Evolutionary conservation across 1,140 invertebrate genomes (phyloP).

Genomic region (Heliconius nattereri): DNA sequence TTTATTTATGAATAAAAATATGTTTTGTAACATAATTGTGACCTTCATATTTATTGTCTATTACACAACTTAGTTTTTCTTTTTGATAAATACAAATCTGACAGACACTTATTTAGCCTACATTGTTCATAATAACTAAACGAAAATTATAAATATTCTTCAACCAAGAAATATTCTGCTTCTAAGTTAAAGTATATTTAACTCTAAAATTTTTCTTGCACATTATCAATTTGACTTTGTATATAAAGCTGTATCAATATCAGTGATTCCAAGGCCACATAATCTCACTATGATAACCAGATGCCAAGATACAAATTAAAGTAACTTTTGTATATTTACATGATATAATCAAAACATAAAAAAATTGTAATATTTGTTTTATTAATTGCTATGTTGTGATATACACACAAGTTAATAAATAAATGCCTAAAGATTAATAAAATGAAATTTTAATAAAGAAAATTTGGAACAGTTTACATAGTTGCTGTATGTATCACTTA

Average conservation of each 20-base stretch:
- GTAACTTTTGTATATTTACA: not conserved
- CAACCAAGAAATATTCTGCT: slow-evolving; percentile 18
- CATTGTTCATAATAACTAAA: slow-evolving; percentile 53
- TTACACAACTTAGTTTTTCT: slow-evolving; percentile 12
- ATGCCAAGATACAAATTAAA: slow-evolving; percentile 28
- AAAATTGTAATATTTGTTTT: no score
- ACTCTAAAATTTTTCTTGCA: slow-evolving; percentile 1
- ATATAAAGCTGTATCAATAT: slow-evolving; percentile 31
- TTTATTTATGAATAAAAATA: not conserved
- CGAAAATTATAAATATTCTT: slow-evolving; percentile 61
- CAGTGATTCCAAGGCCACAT: slow-evolving; percentile 38
- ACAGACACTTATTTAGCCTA: slow-evolving; percentile 57
- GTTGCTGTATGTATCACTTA: no score
- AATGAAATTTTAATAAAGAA: no score
- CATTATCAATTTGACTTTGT: slow-evolving; percentile 19
- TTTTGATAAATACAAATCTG: not conserved
- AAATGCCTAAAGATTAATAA: no score
- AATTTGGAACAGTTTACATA: no score
- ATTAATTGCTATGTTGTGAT: no score
- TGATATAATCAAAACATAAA: not conserved
- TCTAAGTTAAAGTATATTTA: slow-evolving; percentile 16
- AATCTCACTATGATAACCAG: slow-evolving; percentile 39
- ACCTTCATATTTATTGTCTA: slow-evolving; percentile 33
- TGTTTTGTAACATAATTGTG: slow-evolving; percentile 19
- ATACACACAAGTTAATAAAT: no score